Evolutionary conservation across 2,888 invertebrate genomes (phyloP), one percentile per base, ranked within the genome.

Genomic region (Lottia gigantea): DNA sequence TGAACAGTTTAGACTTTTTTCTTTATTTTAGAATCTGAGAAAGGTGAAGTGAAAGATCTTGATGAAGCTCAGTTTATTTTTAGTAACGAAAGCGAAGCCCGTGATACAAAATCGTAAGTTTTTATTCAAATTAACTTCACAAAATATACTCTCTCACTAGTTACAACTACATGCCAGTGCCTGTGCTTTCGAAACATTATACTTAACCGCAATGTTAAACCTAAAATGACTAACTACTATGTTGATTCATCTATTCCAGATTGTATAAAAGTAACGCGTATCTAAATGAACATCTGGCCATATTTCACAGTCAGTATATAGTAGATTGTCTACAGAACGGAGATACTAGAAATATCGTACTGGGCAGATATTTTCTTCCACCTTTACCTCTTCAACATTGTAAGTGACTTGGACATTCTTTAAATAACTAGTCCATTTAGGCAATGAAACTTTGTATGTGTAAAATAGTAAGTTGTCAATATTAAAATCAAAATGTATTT

Each of bases 221-320:
- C 31, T n/a, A n/a, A n/a, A n/a, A n/a, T n/a, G n/a, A 31, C 31
- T 31, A 31, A 4, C 12, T 40, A 26, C 12, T 31, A 25, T 46
- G 16, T 23, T n/a, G 61, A 25, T 68, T 19, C 40, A 19, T 25
- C 66, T 66, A 64, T 73, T 78, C 46, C 75, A 84, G 84, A 40
- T 74, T 83, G 23, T 83, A 77, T 73, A 64, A 71, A 14, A 80
- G 79, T 72, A 68, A 74, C 11, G 77, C 76, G 1, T 84, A 82
- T 67, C 31, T 74, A 7, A 78, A 79, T 68, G 79, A 82, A 64
- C 79, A 80, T 65, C 55, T 83, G 23, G 77, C 81, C 26, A 74
- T 84, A 0, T 80, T 84, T 65, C 82, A 84, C 68, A 73, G 82
- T 3, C 72, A 67, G 19, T 83, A 79, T 64, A 79, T 83, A 46